A percentile compares a stretch with the other conserved stretches of the same genome.
Evolutionary conservation across 2,113 vertebrate species (phyloP).

Genomic region (Capreolus pygargus): DNA sequence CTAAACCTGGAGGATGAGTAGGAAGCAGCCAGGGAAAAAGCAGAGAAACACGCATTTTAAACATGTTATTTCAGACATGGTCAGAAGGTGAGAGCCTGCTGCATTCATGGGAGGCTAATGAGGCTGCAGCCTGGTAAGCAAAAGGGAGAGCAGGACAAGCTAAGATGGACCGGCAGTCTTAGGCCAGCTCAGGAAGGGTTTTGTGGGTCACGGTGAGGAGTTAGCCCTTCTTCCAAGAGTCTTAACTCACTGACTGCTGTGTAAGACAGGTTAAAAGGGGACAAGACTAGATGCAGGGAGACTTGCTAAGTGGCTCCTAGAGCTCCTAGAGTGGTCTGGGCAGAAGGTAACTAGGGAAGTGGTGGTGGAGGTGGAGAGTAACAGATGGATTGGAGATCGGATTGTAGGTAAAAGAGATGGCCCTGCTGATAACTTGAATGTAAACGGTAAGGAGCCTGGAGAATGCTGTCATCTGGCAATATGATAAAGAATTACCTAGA

Average conservation of each 20-base stretch:
- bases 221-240: background rate
- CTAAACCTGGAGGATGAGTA: background rate
- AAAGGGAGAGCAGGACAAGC: background rate
- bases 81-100: background rate
- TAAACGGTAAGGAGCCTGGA: background rate
- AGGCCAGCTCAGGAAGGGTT: background rate
- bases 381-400: background rate
- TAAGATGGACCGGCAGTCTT: fast-evolving
- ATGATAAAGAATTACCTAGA: background rate
- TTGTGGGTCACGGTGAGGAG: background rate
- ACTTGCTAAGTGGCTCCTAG: background rate
- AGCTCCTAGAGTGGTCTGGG: background rate
- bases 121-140: fast-evolving
- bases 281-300: background rate
- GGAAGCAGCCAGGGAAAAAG: background rate
- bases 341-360: background rate
- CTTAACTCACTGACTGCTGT: background rate
- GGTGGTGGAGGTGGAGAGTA: background rate
- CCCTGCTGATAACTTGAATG: background rate
- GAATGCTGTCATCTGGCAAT: background rate
- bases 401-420: background rate
- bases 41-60: background rate
- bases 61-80: background rate
- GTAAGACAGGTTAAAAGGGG: background rate
- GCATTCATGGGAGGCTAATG: fast-evolving